Evolutionary conservation across 2,113 vertebrate species (phyloP).

Genomic region (Lethenteron camtschaticum): DNA sequence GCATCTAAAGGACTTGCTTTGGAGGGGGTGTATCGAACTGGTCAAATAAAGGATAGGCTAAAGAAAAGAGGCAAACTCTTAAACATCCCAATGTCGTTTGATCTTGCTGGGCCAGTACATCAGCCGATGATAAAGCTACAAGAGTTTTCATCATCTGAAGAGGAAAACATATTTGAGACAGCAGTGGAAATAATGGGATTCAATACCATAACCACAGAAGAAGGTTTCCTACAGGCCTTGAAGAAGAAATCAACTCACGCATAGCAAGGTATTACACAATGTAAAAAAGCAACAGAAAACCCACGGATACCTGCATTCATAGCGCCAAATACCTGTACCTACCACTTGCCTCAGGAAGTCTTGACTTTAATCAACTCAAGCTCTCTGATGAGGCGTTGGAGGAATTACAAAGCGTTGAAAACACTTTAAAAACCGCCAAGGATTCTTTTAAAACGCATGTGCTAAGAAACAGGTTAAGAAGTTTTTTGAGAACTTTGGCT

Average conservation of each 20-base stretch:
- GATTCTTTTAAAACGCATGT: accelerated
- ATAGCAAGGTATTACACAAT: conserved; percentile 2
- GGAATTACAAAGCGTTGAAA: conserved; percentile 18
- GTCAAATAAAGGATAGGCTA: conserved; percentile 2
- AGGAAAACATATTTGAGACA: conserved; percentile 17
- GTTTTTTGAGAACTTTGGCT: conserved; percentile 25
- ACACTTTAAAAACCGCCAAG: background rate
- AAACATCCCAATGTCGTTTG: conserved; percentile 13
- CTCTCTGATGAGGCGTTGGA: conserved; percentile 18
- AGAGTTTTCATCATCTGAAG: conserved; percentile 19
- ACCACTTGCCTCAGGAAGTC: conserved; percentile 21
- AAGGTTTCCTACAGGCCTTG: background rate
- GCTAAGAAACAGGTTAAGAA: conserved; percentile 4
- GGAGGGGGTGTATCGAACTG: conserved; percentile 21
- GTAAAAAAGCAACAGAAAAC: background rate
- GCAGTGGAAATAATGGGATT: conserved; percentile 17
- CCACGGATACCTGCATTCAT: conserved; percentile 16
- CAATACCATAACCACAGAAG: conserved; percentile 9
- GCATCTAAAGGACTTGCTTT: conserved; percentile 24
- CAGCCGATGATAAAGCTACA: conserved; percentile 9
- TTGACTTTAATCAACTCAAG: conserved; percentile 15
- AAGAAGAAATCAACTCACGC: background rate
- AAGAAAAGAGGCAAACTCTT: conserved; percentile 18
- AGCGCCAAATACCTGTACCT: conserved; percentile 16
- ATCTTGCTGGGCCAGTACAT: conserved; percentile 13